These are phyloP conservation scores for Isotomurus palustris DNA, from an alignment of 2,888 invertebrate genomes.

Conservation along the genomic window DNA sequence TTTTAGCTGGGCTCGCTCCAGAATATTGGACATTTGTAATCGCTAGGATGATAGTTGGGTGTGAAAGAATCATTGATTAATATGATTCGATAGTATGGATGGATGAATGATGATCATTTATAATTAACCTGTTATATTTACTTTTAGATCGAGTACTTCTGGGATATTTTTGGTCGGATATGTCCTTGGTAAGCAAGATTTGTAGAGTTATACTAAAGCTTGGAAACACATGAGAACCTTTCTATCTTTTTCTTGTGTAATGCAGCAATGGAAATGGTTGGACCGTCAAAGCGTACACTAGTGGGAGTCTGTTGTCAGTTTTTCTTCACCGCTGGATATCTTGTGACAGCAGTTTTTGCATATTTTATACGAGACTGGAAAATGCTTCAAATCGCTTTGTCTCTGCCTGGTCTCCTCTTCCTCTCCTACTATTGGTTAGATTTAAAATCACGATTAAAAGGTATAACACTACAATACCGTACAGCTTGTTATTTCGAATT, in stretches of 20 bases:
- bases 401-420: conserved; percentile 64
- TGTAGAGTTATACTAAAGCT: not conserved
- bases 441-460: not conserved
- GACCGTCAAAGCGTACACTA: conserved; percentile 62
- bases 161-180: conserved; percentile 74
- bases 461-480: not conserved
- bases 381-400: conserved; percentile 63
- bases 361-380: conserved; percentile 66
- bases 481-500: not conserved
- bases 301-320: conserved; percentile 69
- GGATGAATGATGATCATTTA: no score
- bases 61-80: no score
- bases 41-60: conserved; percentile 64
- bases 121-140: no score
- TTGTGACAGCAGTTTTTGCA: conserved; percentile 64
- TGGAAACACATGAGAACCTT: not conserved
- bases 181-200: conserved; percentile 61
- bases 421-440: conserved; percentile 64
- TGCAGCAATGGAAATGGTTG: conserved; percentile 56
- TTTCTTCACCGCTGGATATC: conserved; percentile 69
- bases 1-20: conserved; percentile 62
- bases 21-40: conserved; percentile 64
- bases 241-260: conserved; percentile 12
- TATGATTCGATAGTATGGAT: no score
- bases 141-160: conserved; percentile 66